These are phyloP conservation scores for Dendrocincla tyrannina DNA, from an alignment of 2,797 vertebrate genomes.

Conservation along the genomic window DNA sequence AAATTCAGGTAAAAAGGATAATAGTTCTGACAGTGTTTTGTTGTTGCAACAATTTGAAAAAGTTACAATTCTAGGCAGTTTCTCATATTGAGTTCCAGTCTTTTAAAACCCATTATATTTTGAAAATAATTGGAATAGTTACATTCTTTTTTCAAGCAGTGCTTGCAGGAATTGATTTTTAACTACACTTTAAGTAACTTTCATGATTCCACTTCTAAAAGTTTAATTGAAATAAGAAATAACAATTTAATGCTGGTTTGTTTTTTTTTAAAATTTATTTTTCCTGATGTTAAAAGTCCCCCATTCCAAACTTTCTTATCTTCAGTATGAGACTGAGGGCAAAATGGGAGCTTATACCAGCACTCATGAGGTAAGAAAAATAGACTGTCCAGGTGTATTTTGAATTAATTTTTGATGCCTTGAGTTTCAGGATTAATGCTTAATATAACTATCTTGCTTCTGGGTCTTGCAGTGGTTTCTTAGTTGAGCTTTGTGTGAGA, in stretches of 20 bases:
- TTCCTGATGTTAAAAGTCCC: background rate
- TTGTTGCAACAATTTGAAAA: background rate
- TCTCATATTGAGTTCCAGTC: background rate
- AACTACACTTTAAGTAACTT: background rate
- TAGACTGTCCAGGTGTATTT: background rate
- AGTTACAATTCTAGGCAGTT: background rate
- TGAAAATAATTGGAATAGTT: rapidly evolving
- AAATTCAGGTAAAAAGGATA: background rate
- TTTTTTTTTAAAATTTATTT: background rate
- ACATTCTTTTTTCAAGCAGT: background rate
- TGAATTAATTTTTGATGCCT: background rate
- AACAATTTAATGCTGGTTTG: rapidly evolving
- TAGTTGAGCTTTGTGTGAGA: background rate
- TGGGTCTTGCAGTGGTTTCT: background rate
- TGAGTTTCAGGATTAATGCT: background rate
- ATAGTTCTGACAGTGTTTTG: background rate
- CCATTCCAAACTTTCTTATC: background rate
- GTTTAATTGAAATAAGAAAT: background rate
- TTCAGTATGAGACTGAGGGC: background rate
- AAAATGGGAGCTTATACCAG: background rate
- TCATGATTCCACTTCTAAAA: background rate
- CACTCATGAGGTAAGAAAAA: background rate
- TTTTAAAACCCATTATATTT: background rate
- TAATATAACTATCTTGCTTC: background rate
- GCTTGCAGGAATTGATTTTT: background rate